Percentiles rank a stretch among this genome's conserved stretches.
These are phyloP conservation scores for Troides oblongomaculatus DNA, from an alignment of 2,888 invertebrate species.

Conservation along the genomic window DNA sequence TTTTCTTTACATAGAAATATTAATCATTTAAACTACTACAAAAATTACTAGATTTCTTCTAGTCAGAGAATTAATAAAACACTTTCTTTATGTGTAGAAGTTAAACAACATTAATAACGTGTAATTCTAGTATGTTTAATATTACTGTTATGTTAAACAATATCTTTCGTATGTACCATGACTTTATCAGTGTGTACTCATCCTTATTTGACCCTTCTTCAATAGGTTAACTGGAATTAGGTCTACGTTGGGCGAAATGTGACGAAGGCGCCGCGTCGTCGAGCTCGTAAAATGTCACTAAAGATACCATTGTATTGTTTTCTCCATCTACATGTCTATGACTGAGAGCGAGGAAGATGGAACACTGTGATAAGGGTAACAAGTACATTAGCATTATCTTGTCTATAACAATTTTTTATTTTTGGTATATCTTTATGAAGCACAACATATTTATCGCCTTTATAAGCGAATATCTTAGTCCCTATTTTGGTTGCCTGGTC, in stretches of 20 bases:
- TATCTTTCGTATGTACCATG: background rate
- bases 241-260: constrained; percentile 37
- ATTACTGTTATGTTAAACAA: background rate
- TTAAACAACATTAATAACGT: background rate
- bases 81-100: background rate
- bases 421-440: background rate
- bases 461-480: no score
- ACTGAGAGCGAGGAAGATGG: constrained; percentile 1
- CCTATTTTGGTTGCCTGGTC: no score
- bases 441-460: background rate
- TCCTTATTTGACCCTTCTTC: constrained; percentile 15
- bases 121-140: background rate
- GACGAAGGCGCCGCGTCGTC: constrained; percentile 37
- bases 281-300: constrained; percentile 40
- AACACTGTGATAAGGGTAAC: constrained; percentile 1
- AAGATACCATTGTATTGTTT: constrained; percentile 26
- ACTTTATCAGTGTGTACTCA: constrained; percentile 6
- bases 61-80: background rate
- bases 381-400: constrained; percentile 5
- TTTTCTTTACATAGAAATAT: no score
- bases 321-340: background rate
- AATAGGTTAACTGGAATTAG: constrained; percentile 41
- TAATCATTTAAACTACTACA: no score
- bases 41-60: no score
- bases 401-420: background rate